phyloP scores from a whole-genome alignment of 2,797 vertebrate species.

The Sphenopsis melanotis region DNA sequence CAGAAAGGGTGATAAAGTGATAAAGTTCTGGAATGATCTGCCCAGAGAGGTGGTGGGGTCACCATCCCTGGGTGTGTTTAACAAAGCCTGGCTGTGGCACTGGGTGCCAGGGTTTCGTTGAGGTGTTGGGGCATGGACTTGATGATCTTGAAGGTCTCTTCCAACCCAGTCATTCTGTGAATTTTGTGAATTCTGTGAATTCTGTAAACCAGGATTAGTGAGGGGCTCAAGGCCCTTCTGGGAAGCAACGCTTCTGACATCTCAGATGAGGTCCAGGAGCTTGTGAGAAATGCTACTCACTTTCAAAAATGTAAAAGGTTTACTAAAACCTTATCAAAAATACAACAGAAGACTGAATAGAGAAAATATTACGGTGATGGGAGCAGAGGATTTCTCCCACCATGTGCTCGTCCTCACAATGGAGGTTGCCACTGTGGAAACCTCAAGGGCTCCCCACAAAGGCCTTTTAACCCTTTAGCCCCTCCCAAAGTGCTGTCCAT shows the following conservation, averaged over 20 bases:
- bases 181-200: not conserved
- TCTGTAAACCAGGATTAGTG: not conserved
- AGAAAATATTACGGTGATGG: fast-evolving
- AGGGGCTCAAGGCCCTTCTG: not conserved
- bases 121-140: not conserved
- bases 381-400: not conserved
- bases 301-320: not conserved
- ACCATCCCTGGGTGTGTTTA: not conserved
- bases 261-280: not conserved
- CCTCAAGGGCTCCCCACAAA: not conserved
- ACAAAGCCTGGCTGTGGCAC: not conserved
- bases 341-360: not conserved
- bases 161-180: fast-evolving
- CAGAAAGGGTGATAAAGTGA: not conserved
- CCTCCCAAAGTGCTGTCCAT: not conserved
- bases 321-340: not conserved
- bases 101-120: not conserved
- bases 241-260: not conserved
- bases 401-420: not conserved
- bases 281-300: not conserved
- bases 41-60: not conserved
- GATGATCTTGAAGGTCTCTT: not conserved
- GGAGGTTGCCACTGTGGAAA: not conserved
- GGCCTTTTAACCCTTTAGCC: not conserved
- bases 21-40: not conserved